phyloP scores from a whole-genome alignment of 2,113 vertebrate genomes.

The Gavialis gangeticus region DNA sequence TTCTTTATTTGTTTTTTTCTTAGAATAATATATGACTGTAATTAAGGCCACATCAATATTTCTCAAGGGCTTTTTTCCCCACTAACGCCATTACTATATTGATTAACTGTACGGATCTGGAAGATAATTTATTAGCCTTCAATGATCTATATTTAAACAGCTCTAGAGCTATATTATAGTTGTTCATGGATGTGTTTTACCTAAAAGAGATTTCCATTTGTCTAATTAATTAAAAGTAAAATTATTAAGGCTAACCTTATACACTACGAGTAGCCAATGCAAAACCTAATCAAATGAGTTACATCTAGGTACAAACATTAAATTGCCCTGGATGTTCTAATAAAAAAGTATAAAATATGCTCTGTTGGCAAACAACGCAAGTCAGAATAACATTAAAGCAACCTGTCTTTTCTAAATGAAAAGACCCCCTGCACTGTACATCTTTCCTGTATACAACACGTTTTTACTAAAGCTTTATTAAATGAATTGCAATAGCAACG shows the following conservation, averaged over 20 bases:
- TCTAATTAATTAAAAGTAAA: conserved; percentile 74
- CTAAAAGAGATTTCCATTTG: conserved; percentile 66
- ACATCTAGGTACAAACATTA: conserved; percentile 79
- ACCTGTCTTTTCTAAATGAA: conserved; percentile 88
- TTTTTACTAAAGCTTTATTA: conserved; percentile 94
- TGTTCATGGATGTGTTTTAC: conserved; percentile 27
- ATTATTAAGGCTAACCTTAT: conserved; percentile 74
- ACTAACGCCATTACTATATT: conserved; percentile 27
- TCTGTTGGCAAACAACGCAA: conserved; percentile 82
- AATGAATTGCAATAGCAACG: conserved; percentile 91
- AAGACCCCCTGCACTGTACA: conserved; percentile 88
- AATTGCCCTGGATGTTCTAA: conserved; percentile 78
- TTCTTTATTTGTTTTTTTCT: conserved; percentile 29
- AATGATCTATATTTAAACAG: conserved; percentile 64
- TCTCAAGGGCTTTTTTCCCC: conserved; percentile 54
- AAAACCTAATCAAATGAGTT: conserved; percentile 76
- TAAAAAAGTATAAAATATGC: conserved; percentile 85
- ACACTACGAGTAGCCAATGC: conserved; percentile 75
- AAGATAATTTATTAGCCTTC: conserved; percentile 71
- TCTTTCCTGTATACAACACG: conserved; percentile 91
- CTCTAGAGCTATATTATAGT: conserved; percentile 54
- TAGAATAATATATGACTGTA: conserved; percentile 58
- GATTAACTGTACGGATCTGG: conserved; percentile 58
- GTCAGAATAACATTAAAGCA: conserved; percentile 88
- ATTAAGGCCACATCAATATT: conserved; percentile 83